These are phyloP conservation scores for Sinonovacula constricta DNA, from an alignment of 1,140 invertebrate genomes.

Conservation along the genomic window DNA sequence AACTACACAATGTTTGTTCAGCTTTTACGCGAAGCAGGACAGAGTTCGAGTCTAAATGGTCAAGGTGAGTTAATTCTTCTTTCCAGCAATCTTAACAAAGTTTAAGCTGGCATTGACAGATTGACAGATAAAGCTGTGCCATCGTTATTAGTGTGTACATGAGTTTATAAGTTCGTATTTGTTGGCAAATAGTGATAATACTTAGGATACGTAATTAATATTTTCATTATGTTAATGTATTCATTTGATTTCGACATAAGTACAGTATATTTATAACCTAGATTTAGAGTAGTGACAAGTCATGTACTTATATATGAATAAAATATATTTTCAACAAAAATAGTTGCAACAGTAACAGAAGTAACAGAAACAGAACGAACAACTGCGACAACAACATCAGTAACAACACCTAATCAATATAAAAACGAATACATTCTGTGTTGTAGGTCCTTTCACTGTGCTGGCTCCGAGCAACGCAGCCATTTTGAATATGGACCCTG, in stretches of 20 bases:
- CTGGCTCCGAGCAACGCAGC: slow-evolving; percentile 91
- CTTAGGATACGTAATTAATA: background rate
- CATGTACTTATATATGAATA: no score
- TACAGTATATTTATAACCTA: no score
- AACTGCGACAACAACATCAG: background rate
- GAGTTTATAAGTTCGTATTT: background rate
- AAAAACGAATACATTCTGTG: background rate
- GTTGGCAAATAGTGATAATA: background rate
- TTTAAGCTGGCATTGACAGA: no score
- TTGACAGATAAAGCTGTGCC: no score
- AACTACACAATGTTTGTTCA: background rate
- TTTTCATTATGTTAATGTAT: no score
- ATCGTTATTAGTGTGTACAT: background rate
- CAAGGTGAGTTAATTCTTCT: background rate
- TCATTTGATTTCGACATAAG: no score
- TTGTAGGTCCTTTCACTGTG: slow-evolving; percentile 84
- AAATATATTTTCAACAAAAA: background rate
- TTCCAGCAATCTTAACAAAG: background rate
- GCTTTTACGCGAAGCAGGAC: background rate
- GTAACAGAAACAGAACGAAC: background rate
- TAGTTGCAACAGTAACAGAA: background rate
- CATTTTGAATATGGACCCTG: slow-evolving; percentile 83
- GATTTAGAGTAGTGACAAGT: no score
- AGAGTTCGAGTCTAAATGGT: background rate
- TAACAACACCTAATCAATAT: background rate